Conservation (phyloP, 1,140 invertebrate species). For the Drosophila bocki region DNA sequence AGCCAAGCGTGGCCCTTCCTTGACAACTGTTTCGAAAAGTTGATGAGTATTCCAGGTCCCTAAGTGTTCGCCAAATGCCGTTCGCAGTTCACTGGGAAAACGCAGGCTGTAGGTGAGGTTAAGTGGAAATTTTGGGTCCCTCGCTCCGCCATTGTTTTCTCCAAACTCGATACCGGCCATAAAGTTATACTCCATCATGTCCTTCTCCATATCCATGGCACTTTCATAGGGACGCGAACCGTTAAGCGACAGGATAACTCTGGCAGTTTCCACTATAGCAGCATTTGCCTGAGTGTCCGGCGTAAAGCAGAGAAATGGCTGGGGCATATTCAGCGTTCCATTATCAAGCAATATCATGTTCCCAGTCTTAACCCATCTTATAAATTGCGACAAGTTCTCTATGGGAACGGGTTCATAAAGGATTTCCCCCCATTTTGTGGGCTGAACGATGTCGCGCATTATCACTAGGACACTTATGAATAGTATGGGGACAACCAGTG, state of each 20-base stretch:
- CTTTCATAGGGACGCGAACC: constrained; percentile 27
- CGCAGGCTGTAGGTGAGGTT: constrained; percentile 31
- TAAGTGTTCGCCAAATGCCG: neutral
- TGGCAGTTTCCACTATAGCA: neutral
- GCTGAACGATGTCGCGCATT: constrained; percentile 13
- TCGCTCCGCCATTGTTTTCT: neutral
- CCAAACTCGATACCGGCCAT: constrained; percentile 40
- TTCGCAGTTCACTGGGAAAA: constrained; percentile 52
- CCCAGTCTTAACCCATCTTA: neutral
- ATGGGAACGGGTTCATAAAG: neutral
- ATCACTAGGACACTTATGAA: constrained; percentile 20
- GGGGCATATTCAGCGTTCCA: constrained; percentile 36
- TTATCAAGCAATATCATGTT: constrained; percentile 38
- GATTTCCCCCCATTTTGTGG: too few relatives aligned
- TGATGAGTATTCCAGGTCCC: constrained; percentile 54
- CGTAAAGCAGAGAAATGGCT: constrained; percentile 31
- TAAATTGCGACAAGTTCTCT: constrained; percentile 1
- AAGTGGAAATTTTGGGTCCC: neutral
- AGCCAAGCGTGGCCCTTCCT: constrained; percentile 49
- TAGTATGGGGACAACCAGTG: constrained; percentile 3
- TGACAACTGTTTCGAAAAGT: constrained; percentile 32
- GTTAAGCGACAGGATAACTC: neutral
- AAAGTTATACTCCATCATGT: constrained; percentile 37
- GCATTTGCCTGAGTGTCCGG: constrained; percentile 9
- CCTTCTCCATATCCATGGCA: constrained; percentile 18